Evolutionary conservation across 2,888 invertebrate species (phyloP).

Genomic region (Apomyelois bistriatella): DNA sequence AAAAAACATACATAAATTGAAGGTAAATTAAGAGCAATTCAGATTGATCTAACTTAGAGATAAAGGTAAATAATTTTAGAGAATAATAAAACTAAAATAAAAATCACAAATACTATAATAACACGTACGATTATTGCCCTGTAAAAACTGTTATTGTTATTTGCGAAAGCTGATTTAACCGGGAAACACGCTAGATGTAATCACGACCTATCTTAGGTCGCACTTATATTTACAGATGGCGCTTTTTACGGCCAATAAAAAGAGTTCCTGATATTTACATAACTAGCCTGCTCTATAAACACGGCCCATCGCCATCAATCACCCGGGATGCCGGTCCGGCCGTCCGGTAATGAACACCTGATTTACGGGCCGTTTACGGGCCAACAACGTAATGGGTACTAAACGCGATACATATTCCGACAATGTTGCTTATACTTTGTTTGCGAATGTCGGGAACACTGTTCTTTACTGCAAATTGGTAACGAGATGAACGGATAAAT

Average conservation of each 20-base stretch:
- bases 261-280: background rate
- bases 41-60: too few relatives aligned
- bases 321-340: background rate
- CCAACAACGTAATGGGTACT: conserved; percentile 17
- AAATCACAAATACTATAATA: too few relatives aligned
- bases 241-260: conserved; percentile 1
- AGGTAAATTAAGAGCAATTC: too few relatives aligned
- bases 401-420: conserved; percentile 15
- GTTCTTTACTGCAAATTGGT: background rate
- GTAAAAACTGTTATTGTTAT: too few relatives aligned
- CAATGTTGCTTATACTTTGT: conserved; percentile 15
- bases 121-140: too few relatives aligned
- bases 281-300: conserved; percentile 9
- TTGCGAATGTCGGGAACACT: background rate
- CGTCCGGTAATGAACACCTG: conserved; percentile 17
- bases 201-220: background rate
- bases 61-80: too few relatives aligned
- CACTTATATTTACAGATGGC: background rate
- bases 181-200: too few relatives aligned
- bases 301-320: conserved; percentile 4
- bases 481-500: background rate
- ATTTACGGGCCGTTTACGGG: conserved; percentile 27
- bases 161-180: too few relatives aligned
- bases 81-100: too few relatives aligned
- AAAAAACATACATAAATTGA: too few relatives aligned